A percentile compares a stretch with the other conserved stretches of the same genome.
These are phyloP conservation scores for Agrochola macilenta DNA, from an alignment of 2,888 invertebrate species.

Conservation along the genomic window DNA sequence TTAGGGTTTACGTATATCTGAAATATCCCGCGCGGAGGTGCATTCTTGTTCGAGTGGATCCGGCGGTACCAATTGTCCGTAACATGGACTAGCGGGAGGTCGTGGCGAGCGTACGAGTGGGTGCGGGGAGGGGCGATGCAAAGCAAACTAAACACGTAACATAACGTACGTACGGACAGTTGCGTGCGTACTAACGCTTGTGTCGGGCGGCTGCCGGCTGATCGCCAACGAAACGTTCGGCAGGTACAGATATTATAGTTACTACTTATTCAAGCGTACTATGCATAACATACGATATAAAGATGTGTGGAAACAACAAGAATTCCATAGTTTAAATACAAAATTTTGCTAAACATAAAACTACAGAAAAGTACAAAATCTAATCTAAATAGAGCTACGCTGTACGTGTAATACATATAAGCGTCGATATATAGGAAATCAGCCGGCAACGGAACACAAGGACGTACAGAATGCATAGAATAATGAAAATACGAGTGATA, in stretches of 20 bases:
- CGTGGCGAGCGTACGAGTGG: constrained; percentile 72
- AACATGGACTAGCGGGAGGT: constrained; percentile 42
- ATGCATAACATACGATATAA: constrained; percentile 37
- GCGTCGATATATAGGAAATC: constrained; percentile 46
- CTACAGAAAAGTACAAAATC: constrained; percentile 49
- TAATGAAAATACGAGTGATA: constrained; percentile 56
- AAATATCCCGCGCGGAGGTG: constrained; percentile 44
- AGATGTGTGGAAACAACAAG: constrained; percentile 33
- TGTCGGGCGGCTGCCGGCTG: constrained; percentile 59
- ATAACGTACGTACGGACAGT: constrained; percentile 46
- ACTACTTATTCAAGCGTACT: constrained; percentile 56
- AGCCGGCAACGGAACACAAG: constrained; percentile 60
- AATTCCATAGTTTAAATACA: constrained; percentile 17
- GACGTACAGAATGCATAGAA: constrained; percentile 55
- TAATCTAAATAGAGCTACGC: constrained; percentile 45
- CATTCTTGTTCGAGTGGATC: background rate
- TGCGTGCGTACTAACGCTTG: constrained; percentile 68
- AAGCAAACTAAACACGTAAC: constrained; percentile 81
- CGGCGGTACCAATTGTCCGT: constrained; percentile 1
- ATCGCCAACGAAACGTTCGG: constrained; percentile 33
- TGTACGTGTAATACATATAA: constrained; percentile 53
- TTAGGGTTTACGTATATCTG: background rate
- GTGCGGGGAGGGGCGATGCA: constrained; percentile 79
- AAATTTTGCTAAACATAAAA: constrained; percentile 41
- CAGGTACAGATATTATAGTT: constrained; percentile 17